A percentile compares a stretch with the other conserved stretches of the same genome.
Evolutionary conservation across 2,888 invertebrate species (phyloP).

Genomic region (Sinodicranocentrus sp.): DNA sequence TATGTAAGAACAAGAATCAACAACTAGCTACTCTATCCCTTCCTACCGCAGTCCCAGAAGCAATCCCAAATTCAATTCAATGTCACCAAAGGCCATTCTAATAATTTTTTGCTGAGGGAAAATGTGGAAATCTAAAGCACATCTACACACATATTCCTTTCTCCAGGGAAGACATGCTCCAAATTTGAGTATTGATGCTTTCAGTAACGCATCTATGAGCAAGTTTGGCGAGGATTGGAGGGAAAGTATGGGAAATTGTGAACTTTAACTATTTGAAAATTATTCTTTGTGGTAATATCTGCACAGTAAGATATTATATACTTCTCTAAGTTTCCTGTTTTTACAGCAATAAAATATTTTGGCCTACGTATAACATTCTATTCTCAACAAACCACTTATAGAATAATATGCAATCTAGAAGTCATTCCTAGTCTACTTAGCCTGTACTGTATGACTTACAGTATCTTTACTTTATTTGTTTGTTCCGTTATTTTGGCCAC

Average conservation of each 20-base stretch:
- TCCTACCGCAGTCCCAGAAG: constrained; percentile 33
- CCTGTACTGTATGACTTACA: no score
- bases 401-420: no score
- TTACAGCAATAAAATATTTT: no score
- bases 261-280: not conserved
- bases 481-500: no score
- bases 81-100: constrained; percentile 31
- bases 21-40: not conserved
- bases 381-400: no score
- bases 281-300: no score
- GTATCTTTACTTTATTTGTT: no score
- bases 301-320: no score
- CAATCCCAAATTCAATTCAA: constrained; percentile 50
- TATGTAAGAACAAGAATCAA: not conserved
- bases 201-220: not conserved
- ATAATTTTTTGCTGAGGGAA: constrained; percentile 6
- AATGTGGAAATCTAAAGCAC: not conserved
- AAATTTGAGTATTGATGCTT: constrained; percentile 18
- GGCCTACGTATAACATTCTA: no score
- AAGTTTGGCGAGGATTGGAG: no score
- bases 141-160: not conserved
- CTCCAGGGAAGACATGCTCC: not conserved
- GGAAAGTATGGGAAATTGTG: constrained; percentile 8
- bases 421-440: no score
- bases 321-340: no score